Evolutionary conservation across 2,113 vertebrate genomes (phyloP).

Genomic region (Nasalis larvatus): DNA sequence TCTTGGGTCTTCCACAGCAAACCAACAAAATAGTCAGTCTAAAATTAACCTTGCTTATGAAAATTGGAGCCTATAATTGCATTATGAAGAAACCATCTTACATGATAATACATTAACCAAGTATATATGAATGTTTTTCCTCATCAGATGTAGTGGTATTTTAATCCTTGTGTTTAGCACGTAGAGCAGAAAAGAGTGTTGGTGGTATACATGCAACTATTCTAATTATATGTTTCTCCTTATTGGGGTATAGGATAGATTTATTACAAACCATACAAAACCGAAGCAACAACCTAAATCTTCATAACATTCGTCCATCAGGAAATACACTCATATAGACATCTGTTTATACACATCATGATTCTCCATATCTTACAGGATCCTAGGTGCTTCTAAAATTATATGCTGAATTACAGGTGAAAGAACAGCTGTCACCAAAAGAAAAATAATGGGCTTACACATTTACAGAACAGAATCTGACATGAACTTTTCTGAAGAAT

Average conservation of each 20-base stretch:
- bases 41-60: not conserved
- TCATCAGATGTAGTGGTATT: not conserved
- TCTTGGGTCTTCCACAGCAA: not conserved
- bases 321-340: not conserved
- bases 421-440: conserved; percentile 26
- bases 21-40: not conserved
- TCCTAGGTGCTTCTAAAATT: conserved; percentile 49
- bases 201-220: not conserved
- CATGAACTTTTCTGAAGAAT: conserved; percentile 43
- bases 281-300: not conserved
- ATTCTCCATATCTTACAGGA: not conserved
- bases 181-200: not conserved
- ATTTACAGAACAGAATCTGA: conserved; percentile 52
- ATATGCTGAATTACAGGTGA: conserved; percentile 53
- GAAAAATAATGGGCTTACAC: not conserved
- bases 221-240: not conserved
- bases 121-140: not conserved
- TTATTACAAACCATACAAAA: not conserved
- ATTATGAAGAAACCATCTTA: not conserved
- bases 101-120: not conserved
- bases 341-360: not conserved
- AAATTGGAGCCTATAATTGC: not conserved
- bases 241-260: not conserved
- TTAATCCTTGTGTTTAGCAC: not conserved
- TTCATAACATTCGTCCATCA: not conserved